Base-by-base conservation (phyloP, 2,113 vertebrate species). In the Puntigrus tetrazona region DNA sequence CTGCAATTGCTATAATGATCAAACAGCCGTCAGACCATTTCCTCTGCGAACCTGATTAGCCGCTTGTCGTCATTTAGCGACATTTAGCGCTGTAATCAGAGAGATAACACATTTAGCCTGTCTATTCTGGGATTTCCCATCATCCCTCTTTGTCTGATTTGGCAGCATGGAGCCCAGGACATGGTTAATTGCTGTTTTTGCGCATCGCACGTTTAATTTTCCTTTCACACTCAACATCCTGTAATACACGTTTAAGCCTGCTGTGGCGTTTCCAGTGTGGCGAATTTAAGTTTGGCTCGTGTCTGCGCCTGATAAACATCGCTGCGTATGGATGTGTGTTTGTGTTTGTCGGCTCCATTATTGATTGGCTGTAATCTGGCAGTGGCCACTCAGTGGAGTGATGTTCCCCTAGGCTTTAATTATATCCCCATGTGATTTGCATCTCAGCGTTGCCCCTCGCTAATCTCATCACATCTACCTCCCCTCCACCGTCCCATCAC, bases 351-450 rank as follows among this genome's bases (percentile, higher is more conserved):
- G 16, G 47, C 87, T 88, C 41, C 31, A 45, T 63, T 77, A 94
- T 94, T 92, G 94, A 94, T 93, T 86, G 88, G 80, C 83, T 89
- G 88, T 92, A 92, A 92, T 93, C 87, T 88, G 84, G 78, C 93
- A 93, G 88, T 88, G 84, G 83, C 93, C 87, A 93, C 82, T 83
- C 83, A 83, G 86, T 86, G 91, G 85, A 87, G 89, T 90, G 84
- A 84, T 14, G 83, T 74, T 72, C 88, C 94, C 94, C 85, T 86
- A 91, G 91, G 92, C 94, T 93, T 94, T 95, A 95, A 95, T 96
- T 94, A 93, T 87, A 89, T 87, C 75, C 86, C 83, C 82, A 73
- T 91, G 83, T 89, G 94, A 93, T 92, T 90, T 93, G 73, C 91
- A 92, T 92, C 87, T 87, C 88, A 65, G 84, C 57, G 78, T 75